Evolutionary conservation across 2,113 vertebrate genomes (phyloP), one percentile per base, ranked within the genome.

Genomic region (Cyphomyrus plagiostoma): DNA sequence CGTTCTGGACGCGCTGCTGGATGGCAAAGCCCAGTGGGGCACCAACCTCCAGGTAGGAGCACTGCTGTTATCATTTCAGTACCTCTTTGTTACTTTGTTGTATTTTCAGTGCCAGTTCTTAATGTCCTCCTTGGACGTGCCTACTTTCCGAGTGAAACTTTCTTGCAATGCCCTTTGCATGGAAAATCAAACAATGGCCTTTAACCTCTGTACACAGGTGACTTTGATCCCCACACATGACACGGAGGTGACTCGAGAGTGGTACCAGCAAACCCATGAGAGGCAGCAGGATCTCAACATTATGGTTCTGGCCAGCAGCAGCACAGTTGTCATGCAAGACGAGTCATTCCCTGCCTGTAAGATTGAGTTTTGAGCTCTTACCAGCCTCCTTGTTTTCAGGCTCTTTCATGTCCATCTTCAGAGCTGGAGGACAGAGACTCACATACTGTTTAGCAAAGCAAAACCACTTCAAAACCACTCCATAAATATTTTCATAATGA

Each of bases 261-360:
- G 98, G 98, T 99, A 99, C 95, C 98, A 99, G 90, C 98, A 99
- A 94, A 99, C 98, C 86, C 98, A 99, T 2, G 97, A 99, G 95
- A 97, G 96, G 92, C 98, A 99, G 93, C 98, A 98, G 91, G 97
- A 99, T 90, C 95, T 99, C 90, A 99, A 98, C 91, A 97, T 99
- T 93, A 97, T 99, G 96, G 98, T 99, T 88, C 94, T 99, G 95
- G 98, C 98, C 56, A 99, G 98, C 96, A 99, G 98, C 96, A 99
- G 98, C 95, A 99, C 98, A 0, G 98, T 99, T 62, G 98, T 99
- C 92, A 99, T 99, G 98, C 98, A 99, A 94, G 98, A 99, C 0
- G 98, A 99, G 93, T 99, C 98, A 89, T 99, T 99, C 93, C 98
- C 98, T 5, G 98, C 98, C 94, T 99, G 98, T 97, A 99, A 99